Percentiles rank a stretch among this genome's conserved stretches.
Conservation (phyloP, 2,888 invertebrate species). For the Lithosia quadra region DNA sequence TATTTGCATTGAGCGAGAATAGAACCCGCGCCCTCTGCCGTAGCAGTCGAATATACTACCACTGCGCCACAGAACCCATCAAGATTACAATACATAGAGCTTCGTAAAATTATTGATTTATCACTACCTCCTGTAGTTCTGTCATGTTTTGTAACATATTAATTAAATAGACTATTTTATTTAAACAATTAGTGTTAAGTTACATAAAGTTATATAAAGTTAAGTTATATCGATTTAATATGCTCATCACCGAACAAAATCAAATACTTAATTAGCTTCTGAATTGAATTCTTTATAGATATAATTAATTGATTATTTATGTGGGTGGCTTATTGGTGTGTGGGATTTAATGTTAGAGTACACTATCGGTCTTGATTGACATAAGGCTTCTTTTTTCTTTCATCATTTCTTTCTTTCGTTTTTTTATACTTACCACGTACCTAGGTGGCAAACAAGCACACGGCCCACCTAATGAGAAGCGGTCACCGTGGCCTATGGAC, state of each 20-base stretch:
- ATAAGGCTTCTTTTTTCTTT: too few species aligned
- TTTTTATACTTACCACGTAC: too few species aligned
- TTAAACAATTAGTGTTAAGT: neutral
- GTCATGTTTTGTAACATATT: neutral
- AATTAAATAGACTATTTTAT: constrained; percentile 2
- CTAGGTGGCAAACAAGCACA: too few species aligned
- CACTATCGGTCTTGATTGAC: neutral
- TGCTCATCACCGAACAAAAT: neutral
- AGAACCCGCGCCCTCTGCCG: too few species aligned
- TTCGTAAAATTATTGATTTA: neutral
- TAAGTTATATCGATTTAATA: neutral
- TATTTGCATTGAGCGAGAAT: too few species aligned
- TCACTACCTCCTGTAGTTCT: neutral
- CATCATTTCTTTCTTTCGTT: too few species aligned
- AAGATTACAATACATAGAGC: too few species aligned
- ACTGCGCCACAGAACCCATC: too few species aligned
- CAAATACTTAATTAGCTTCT: constrained; percentile 1
- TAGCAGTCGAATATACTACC: too few species aligned
- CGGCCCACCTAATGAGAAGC: too few species aligned
- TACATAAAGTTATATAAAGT: neutral
- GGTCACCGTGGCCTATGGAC: too few species aligned
- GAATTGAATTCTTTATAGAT: neutral
- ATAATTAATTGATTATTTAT: neutral
- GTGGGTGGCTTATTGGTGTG: neutral
- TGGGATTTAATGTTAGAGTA: neutral